phyloP scores from a whole-genome alignment of 2,797 vertebrate species.

The Linurgus olivaceus region DNA sequence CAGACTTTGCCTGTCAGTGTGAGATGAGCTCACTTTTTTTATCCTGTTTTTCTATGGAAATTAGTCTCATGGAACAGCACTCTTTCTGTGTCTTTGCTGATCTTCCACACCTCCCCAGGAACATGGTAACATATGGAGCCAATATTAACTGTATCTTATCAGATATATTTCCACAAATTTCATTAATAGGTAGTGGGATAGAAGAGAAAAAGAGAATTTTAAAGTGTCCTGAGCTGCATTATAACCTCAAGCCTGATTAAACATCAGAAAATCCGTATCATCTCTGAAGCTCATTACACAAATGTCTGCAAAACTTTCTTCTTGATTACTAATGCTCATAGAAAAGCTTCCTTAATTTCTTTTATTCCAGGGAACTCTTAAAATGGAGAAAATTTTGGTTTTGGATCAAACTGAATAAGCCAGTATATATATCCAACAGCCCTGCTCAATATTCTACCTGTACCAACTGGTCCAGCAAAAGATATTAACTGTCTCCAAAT shows the following conservation, averaged over 20 bases:
- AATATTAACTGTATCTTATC: background rate
- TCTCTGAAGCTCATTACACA: background rate
- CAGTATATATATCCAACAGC: background rate
- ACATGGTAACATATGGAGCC: background rate
- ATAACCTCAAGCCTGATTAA: slow-evolving; percentile 13
- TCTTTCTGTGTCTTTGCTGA: background rate
- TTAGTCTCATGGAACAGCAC: background rate
- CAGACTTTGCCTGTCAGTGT: slow-evolving; percentile 9
- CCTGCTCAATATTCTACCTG: background rate
- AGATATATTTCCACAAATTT: background rate
- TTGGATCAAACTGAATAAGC: background rate
- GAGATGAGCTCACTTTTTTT: background rate
- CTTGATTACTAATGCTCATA: background rate
- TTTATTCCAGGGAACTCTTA: background rate
- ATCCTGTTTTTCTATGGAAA: slow-evolving; percentile 5
- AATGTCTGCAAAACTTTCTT: background rate
- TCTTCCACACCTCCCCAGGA: background rate
- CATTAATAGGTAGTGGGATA: background rate
- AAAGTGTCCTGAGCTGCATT: background rate
- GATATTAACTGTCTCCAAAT: background rate
- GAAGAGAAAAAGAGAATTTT: background rate
- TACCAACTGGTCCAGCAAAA: background rate
- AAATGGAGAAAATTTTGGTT: background rate
- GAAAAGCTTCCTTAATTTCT: background rate
- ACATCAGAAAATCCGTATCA: background rate